Percentiles rank a stretch among this genome's conserved stretches.
phyloP scores from a whole-genome alignment of 2,888 invertebrate species.

The Noctua pronuba region DNA sequence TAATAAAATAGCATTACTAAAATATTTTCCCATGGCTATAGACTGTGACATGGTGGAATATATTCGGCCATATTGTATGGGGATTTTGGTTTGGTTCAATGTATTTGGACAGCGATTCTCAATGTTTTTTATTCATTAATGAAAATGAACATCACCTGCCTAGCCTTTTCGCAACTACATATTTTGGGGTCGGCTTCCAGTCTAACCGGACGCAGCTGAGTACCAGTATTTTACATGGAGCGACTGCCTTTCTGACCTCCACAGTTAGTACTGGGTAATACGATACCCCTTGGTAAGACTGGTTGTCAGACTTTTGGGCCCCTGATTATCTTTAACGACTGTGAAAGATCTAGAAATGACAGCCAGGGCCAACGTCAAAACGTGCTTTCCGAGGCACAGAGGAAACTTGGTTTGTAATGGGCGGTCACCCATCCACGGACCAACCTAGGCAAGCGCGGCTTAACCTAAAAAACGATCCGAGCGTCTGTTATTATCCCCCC shows the following conservation, averaged over 20 bases:
- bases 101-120: conserved; percentile 4
- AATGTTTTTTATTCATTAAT: not conserved
- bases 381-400: no score
- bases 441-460: not conserved
- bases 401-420: no score
- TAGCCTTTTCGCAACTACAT: no score
- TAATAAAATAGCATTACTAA: conserved; percentile 61
- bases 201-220: no score
- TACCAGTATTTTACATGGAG: no score
- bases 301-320: no score
- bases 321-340: no score
- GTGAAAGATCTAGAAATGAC: no score
- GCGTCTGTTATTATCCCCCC: not conserved
- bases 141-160: not conserved
- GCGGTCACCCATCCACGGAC: not conserved
- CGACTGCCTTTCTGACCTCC: no score
- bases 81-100: conserved; percentile 14
- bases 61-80: conserved; percentile 14
- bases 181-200: not conserved
- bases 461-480: not conserved
- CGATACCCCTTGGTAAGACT: no score
- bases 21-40: conserved; percentile 52
- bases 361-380: no score
- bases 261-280: no score
- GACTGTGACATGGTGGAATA: conserved; percentile 35